Evolutionary conservation across 2,113 vertebrate genomes (phyloP).

Genomic region (Ptychochromis oligacanthus): DNA sequence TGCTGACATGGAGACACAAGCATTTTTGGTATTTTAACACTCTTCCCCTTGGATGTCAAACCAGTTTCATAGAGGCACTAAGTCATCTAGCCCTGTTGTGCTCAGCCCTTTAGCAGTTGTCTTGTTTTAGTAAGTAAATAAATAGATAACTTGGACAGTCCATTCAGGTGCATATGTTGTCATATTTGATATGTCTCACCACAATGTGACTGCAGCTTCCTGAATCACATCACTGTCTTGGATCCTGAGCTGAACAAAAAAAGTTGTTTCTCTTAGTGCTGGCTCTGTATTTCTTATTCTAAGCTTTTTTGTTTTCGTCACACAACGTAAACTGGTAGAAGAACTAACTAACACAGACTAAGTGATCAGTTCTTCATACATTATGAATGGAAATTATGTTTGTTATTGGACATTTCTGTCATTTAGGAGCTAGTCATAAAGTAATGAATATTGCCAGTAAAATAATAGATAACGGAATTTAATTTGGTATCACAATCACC

Average conservation of each 20-base stretch:
- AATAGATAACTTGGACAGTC: no score
- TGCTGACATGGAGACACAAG: slow-evolving; percentile 60
- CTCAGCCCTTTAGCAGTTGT: neutral
- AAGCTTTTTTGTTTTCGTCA: neutral
- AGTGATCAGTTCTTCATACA: no score
- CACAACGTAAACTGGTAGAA: neutral
- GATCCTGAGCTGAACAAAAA: slow-evolving; percentile 14
- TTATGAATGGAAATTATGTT: no score
- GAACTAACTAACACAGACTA: no score
- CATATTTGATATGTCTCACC: no score
- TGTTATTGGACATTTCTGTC: no score
- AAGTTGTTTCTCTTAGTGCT: neutral
- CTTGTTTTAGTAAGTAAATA: neutral
- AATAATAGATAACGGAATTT: no score
- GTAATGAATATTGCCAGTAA: no score
- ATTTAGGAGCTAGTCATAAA: no score
- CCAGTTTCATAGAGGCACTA: slow-evolving; percentile 13
- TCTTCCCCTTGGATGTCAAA: slow-evolving; percentile 10
- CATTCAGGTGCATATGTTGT: no score
- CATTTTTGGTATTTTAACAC: slow-evolving; percentile 57
- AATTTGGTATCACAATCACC: no score
- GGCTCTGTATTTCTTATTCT: neutral
- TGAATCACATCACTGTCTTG: slow-evolving; percentile 25
- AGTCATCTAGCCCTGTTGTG: neutral
- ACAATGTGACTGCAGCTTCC: slow-evolving; percentile 37